Base-by-base conservation (phyloP, 1,140 invertebrate species). In the Drosophila watanabei region DNA sequence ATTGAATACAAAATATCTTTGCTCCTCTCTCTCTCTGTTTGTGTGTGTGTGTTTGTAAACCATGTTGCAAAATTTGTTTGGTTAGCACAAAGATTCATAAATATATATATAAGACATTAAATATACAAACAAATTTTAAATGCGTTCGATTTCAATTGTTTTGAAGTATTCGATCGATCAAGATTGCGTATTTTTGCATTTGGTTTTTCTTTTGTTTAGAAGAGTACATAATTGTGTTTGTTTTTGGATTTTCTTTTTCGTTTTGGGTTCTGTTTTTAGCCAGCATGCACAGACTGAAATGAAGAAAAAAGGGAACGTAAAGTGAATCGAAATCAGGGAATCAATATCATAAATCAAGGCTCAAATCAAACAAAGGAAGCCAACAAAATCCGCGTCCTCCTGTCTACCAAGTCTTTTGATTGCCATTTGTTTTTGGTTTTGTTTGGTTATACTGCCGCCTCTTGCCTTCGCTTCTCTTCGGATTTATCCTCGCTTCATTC, bases 221-320 rank as follows among this genome's bases (percentile, higher is more conserved):
- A 89, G 84, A 75, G 64, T 79, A 79, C 30, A 70, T 61, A 73
- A 59, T 72, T 77, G 51, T 78, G 64, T 75, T 18, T 65, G 52
- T 54, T 76, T 57, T 57, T 78, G 75, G 60, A 24, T 72, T 79
- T 58, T 43, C 24, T 58, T 60, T 8, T 72, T 70, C 62, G 45
- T 59, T 69, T 88, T 79, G 66, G 73, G 68, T 51, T 64, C 82
- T 92, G 39, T 51, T 45, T 43, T 54, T 93, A 93, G 78, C 92
- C 93, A 84, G 93, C 93, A 93, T 93, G 93, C 86, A 93, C 92
- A 71, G 93, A 93, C 93, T 93, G 93, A 93, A 93, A 93, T 80
- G 81, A 91, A 83, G 75, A 82, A 68, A 80, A 57, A 75, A 83
- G 77, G 79, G 81, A 75, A 89, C 75, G 71, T 68, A 92, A 92